These are phyloP conservation scores for Steinernema khuongi DNA, from an alignment of 1,140 invertebrate species.

Conservation along the genomic window DNA sequence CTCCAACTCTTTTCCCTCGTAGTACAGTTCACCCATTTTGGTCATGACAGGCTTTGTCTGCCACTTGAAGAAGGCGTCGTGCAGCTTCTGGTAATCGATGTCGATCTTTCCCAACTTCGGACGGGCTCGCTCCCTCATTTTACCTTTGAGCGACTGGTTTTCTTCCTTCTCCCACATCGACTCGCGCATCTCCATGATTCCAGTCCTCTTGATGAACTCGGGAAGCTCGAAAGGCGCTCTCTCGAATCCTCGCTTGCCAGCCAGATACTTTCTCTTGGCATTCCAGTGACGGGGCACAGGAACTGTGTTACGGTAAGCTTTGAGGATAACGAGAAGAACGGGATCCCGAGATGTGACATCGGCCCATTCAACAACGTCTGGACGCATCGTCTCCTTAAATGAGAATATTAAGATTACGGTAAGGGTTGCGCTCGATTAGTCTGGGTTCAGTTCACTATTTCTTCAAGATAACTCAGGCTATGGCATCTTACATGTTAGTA, in stretches of 20 bases:
- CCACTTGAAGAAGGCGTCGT: conserved; percentile 99
- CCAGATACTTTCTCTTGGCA: conserved; percentile 89
- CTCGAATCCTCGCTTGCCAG: conserved; percentile 96
- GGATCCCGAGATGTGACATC: conserved; percentile 97
- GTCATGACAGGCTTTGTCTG: conserved; percentile 98
- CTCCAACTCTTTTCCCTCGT: conserved; percentile 99
- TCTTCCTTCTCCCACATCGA: conserved; percentile 95
- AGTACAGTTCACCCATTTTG: conserved; percentile 97
- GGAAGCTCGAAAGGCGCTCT: conserved; percentile 97
- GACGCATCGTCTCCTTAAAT: conserved; percentile 63
- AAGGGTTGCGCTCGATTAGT: neutral
- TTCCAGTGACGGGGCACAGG: conserved; percentile 98
- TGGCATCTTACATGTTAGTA: too few relatives aligned
- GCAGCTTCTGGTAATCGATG: conserved; percentile 98
- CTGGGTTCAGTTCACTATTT: conserved; percentile 1
- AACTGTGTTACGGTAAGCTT: conserved; percentile 79
- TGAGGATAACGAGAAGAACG: conserved; percentile 85
- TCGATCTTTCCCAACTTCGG: conserved; percentile 99
- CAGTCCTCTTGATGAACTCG: conserved; percentile 96
- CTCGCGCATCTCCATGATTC: conserved; percentile 98
- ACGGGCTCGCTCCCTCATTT: conserved; percentile 91
- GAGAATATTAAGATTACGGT: neutral
- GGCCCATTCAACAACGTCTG: conserved; percentile 99
- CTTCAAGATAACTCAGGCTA: too few relatives aligned
- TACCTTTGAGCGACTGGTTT: conserved; percentile 88